Base-by-base conservation (phyloP, 1,140 invertebrate species). In the Drosophila nikananu region DNA sequence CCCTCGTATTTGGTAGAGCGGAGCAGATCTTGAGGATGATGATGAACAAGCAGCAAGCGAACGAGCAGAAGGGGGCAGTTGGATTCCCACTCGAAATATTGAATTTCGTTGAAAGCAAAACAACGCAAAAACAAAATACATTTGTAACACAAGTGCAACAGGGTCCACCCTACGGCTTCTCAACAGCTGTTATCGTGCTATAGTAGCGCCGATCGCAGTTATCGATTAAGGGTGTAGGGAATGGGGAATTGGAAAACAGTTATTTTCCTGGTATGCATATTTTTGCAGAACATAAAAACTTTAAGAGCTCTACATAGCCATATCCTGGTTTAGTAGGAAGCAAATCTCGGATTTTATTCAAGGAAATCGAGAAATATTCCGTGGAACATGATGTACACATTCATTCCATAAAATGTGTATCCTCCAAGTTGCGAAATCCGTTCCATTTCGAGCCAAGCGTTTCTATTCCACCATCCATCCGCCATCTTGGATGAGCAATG, bases 1-100 rank as follows among this genome's bases (percentile, higher is more conserved):
- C 73, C 73, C 73, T 67, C 61, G 41, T 77, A 60, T 52, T 66
- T 42, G 23, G 25, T 52, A 70, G 51, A 72, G 65, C 68, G 63
- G 35, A 70, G 59, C 44, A 59, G 68, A 73, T 73, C 70, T 71
- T 54, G 49, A 70, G 60, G 60, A 70, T 25, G 23, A 66, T 49
- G 48, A 49, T 49, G 48, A 27, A 52, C 49, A 51, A 30, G 48
- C 48, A 10, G 46, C 21, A 30, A 61, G 15, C 25, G 23, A 32
- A 13, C 17, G 46, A 63, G 32, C 35, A 59, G 62, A n/a, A 25
- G 61, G 10, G 52, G 30, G 32, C n/a, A 63, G 21, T 63, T 48
- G 44, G 44, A 48, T 48, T 59, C 52, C 19, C 51, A 54, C 39
- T 60, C 21, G 37, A 32, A 60, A 62, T 63, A 66, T 66, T 66